Conservation (phyloP, 2,888 invertebrate genomes). For the Odontomyia ornata region DNA sequence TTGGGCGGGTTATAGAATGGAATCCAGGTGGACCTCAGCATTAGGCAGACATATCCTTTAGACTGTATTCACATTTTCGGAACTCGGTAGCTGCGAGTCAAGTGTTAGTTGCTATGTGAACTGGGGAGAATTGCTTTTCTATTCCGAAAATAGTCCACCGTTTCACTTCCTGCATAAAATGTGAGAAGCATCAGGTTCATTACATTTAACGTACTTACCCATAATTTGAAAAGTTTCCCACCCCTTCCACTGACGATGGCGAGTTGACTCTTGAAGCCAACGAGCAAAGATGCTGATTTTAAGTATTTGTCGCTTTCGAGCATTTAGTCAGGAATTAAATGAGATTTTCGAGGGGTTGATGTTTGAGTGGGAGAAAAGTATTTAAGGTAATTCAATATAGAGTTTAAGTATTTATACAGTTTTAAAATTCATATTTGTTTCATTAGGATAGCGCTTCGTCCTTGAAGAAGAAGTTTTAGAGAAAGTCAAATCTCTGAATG, state of each 20-base stretch:
- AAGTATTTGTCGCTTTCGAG: neutral
- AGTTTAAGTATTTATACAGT: neutral
- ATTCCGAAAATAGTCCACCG: neutral
- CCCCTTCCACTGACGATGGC: neutral
- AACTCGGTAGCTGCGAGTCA: neutral
- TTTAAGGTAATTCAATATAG: constrained; percentile 34
- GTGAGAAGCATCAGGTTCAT: constrained; percentile 40
- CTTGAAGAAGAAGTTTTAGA: no score
- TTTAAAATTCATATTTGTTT: neutral
- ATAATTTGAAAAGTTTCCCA: constrained; percentile 41
- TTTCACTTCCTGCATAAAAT: constrained; percentile 36
- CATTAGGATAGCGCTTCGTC: neutral
- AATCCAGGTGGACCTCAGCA: neutral
- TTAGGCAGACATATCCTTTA: neutral
- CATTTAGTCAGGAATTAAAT: constrained; percentile 9
- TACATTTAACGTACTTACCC: constrained; percentile 37
- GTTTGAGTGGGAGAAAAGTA: neutral
- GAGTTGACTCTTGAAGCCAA: neutral
- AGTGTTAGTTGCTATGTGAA: no score
- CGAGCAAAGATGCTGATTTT: constrained; percentile 23
- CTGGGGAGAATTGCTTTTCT: neutral
- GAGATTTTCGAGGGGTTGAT: constrained; percentile 10
- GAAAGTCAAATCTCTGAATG: no score
- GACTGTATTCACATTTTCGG: neutral
- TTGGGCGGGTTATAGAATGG: neutral